A percentile compares a stretch with the other conserved stretches of the same genome.
Conservation (phyloP, 2,888 invertebrate species). For the Mythimna impura region DNA sequence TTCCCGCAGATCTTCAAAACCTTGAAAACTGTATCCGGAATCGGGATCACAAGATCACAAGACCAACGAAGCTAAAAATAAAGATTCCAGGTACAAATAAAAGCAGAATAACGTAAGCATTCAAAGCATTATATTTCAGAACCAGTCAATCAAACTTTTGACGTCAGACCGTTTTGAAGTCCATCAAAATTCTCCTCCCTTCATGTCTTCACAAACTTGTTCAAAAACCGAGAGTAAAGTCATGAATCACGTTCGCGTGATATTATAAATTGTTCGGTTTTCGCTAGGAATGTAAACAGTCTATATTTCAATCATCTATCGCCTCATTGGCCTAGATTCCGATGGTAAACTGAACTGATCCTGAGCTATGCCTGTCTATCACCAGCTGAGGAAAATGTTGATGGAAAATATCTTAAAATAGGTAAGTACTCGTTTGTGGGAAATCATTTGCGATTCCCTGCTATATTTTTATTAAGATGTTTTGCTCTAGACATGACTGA, state of each 20-base stretch:
- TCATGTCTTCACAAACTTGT: slow-evolving; percentile 35
- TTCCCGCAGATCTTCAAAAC: slow-evolving; percentile 1
- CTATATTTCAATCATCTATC: slow-evolving; percentile 43
- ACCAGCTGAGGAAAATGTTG: neutral
- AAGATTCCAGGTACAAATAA: slow-evolving; percentile 39
- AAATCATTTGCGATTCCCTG: neutral
- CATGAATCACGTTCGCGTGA: slow-evolving; percentile 27
- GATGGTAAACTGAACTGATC: neutral
- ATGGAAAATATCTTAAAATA: neutral
- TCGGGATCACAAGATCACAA: slow-evolving; percentile 19
- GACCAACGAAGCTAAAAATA: slow-evolving; percentile 16
- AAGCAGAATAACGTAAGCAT: slow-evolving; percentile 29
- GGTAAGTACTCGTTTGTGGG: neutral
- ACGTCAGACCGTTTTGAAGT: slow-evolving; percentile 42
- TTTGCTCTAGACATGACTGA: neutral
- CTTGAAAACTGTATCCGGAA: slow-evolving; percentile 9
- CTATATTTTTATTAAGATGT: neutral
- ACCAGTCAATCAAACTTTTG: slow-evolving; percentile 51
- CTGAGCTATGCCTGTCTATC: neutral
- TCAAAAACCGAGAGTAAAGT: slow-evolving; percentile 30
- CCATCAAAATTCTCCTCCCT: slow-evolving; percentile 35
- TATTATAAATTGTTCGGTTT: slow-evolving; percentile 47
- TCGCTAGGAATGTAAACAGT: slow-evolving; percentile 53
- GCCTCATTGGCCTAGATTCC: slow-evolving; percentile 41
- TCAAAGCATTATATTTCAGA: slow-evolving; percentile 14